Evolutionary conservation across 2,113 vertebrate genomes (phyloP), one percentile per base, ranked within the genome.

Genomic region (Eupsittula cactorum): DNA sequence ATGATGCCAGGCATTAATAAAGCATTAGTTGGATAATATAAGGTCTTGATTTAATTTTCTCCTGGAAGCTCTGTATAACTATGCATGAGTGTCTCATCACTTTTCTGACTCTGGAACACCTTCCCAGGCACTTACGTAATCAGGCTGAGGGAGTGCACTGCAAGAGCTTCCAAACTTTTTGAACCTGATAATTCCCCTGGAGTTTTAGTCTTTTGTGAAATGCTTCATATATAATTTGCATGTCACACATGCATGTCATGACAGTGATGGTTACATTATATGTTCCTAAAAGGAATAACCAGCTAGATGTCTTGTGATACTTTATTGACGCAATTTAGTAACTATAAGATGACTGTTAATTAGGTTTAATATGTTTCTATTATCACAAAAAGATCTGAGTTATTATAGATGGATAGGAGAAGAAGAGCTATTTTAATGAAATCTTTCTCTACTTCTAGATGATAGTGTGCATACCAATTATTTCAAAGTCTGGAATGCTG

Each of bases 1-100:
- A 39, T 24, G 49, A 52, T 69, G 77, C 65, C 63, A 28, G 21
- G 24, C 62, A 82, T 96, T 95, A 96, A 92, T 93, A 91, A 96
- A 94, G 87, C 35, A 86, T 92, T 94, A 89, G 73, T 28, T 65
- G 57, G 55, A 44, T 82, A 74, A 76, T 94, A 80, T 46, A 76
- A 84, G 71, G 37, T 76, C 95, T 95, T 81, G 59, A 71, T 78
- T 86, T 90, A 83, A 86, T 93, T 73, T 74, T 63, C 78, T 91
- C n/a, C 87, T 86, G 73, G 41, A 92, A 90, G 73, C 63, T 81
- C 62, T 81, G 55, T 87, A 47, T 89, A 80, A 68, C 31, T 73
- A 16, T 49, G 60, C 16, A 35, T 46, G 60, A 60, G 83, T 91
- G 77, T 42, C 47, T 89, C 91, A 92, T 84, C 42, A 23, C 49